Evolutionary conservation across 2,113 vertebrate species (phyloP).

Genomic region (Dicentrarchus labrax): DNA sequence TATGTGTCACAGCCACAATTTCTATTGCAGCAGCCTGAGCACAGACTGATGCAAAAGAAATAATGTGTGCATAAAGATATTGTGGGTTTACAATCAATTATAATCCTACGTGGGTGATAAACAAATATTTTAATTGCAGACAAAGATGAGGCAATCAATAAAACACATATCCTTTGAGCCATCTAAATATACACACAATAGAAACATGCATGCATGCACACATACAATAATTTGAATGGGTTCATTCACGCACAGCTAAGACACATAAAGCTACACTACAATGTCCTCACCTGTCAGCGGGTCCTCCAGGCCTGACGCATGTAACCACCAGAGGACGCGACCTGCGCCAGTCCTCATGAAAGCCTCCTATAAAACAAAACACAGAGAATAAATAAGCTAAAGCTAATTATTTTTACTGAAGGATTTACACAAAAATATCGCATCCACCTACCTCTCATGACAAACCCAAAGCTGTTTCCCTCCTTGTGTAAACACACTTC

Average conservation of each 20-base stretch:
- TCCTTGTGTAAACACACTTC: constrained; percentile 96
- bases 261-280: constrained; percentile 15
- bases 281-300: constrained; percentile 92
- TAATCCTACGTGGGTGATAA: not conserved
- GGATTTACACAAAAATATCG: not conserved
- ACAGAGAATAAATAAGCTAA: not conserved
- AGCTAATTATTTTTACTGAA: not conserved
- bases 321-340: constrained; percentile 94
- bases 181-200: constrained; percentile 9
- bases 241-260: constrained; percentile 20
- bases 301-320: constrained; percentile 92
- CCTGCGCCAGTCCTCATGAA: constrained; percentile 96
- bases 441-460: constrained; percentile 90
- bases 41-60: constrained; percentile 25
- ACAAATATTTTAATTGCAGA: not conserved
- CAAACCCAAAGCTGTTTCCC: constrained; percentile 97
- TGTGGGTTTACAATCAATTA: not conserved
- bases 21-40: constrained; percentile 20
- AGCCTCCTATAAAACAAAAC: constrained; percentile 87
- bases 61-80: not conserved
- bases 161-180: constrained; percentile 4
- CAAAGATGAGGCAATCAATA: constrained; percentile 27
- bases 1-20: constrained; percentile 53
- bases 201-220: constrained; percentile 31
- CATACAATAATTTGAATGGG: constrained; percentile 11